Evolutionary conservation across 2,888 invertebrate genomes (phyloP).

Genomic region (Scotopteryx bipunctaria): DNA sequence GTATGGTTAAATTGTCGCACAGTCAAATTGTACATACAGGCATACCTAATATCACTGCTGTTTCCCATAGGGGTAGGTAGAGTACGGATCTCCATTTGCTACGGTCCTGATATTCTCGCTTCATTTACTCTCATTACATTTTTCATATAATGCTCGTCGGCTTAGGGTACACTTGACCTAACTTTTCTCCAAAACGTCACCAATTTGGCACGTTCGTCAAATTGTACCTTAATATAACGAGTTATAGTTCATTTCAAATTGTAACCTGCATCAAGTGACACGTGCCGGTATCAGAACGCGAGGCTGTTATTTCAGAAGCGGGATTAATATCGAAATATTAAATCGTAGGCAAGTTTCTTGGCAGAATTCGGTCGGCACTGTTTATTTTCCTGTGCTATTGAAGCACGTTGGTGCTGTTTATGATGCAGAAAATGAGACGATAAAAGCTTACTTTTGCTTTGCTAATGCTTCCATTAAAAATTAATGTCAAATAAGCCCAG

Average conservation of each 20-base stretch:
- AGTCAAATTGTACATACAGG: no score
- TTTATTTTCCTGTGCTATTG: constrained; percentile 19
- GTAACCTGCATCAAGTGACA: neutral
- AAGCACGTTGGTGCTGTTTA: constrained; percentile 1
- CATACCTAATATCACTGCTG: no score
- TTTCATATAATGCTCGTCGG: no score
- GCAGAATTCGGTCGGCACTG: constrained; percentile 11
- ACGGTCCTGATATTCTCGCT: no score
- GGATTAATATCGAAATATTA: constrained; percentile 30
- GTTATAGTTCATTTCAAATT: neutral
- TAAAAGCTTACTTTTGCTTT: neutral
- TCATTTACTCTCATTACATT: no score
- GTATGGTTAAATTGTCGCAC: no score
- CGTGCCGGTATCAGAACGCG: constrained; percentile 20
- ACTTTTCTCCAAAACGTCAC: no score
- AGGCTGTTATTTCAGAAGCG: constrained; percentile 36
- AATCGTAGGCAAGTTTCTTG: constrained; percentile 22
- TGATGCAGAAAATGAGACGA: neutral
- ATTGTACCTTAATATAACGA: neutral
- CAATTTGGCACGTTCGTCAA: neutral
- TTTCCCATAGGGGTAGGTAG: no score
- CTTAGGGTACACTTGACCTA: no score
- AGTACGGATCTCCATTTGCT: no score
- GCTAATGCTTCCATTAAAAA: no score
- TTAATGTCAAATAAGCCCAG: no score